These are phyloP conservation scores for Tenthredo distinguenda DNA, from an alignment of 2,888 invertebrate genomes.

Conservation along the genomic window DNA sequence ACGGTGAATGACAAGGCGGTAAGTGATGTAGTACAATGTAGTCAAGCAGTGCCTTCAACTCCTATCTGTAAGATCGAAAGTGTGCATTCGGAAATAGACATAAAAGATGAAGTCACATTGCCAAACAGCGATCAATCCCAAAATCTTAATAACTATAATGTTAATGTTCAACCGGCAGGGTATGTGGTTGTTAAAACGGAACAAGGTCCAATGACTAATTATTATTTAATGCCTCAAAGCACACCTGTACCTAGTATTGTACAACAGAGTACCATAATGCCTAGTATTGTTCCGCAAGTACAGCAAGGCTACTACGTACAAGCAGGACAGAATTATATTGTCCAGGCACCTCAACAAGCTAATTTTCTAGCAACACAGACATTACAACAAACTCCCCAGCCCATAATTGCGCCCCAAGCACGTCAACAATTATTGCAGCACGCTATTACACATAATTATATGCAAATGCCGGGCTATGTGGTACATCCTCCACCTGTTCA, in stretches of 20 bases:
- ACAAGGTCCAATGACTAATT: slow-evolving; percentile 62
- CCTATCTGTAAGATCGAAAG: slow-evolving; percentile 56
- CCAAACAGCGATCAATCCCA: slow-evolving; percentile 66
- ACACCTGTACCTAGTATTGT: slow-evolving; percentile 57
- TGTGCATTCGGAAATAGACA: slow-evolving; percentile 74
- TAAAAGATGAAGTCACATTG: slow-evolving; percentile 69
- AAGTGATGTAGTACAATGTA: slow-evolving; percentile 44
- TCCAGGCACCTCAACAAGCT: slow-evolving; percentile 58
- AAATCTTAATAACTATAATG: slow-evolving; percentile 44
- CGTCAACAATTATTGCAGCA: slow-evolving; percentile 41
- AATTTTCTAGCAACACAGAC: slow-evolving; percentile 53
- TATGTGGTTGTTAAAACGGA: slow-evolving; percentile 64
- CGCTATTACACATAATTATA: slow-evolving; percentile 25
- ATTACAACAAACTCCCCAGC: slow-evolving; percentile 16
- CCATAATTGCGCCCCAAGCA: slow-evolving; percentile 10
- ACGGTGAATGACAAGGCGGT: not conserved
- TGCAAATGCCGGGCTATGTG: slow-evolving; percentile 49
- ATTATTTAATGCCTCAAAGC: slow-evolving; percentile 67
- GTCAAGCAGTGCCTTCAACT: slow-evolving; percentile 47
- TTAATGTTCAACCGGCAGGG: slow-evolving; percentile 63
- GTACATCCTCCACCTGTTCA: slow-evolving; percentile 7
- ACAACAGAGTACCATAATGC: slow-evolving; percentile 55
- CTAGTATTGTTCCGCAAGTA: slow-evolving; percentile 58
- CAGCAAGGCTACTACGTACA: slow-evolving; percentile 68
- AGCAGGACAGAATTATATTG: slow-evolving; percentile 61